These are phyloP conservation scores for Synodontis membranacea DNA, from an alignment of 2,113 vertebrate species.

Conservation along the genomic window DNA sequence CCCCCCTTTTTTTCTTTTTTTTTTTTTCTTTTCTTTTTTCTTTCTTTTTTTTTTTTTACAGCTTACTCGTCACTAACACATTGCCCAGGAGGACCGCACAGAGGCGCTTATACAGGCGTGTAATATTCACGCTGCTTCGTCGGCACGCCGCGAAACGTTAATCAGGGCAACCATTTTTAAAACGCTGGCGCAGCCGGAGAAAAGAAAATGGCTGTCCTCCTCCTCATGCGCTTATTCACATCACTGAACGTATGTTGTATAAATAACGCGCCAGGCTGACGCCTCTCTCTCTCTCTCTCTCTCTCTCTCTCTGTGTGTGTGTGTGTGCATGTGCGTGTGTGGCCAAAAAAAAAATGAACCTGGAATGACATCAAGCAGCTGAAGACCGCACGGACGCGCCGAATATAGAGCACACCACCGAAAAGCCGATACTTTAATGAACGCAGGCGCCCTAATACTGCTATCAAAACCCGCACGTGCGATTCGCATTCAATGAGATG, in stretches of 20 bases:
- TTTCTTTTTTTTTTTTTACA: not conserved
- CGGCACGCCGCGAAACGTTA: slow-evolving; percentile 12
- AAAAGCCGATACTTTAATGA: not conserved
- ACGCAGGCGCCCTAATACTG: too few species aligned
- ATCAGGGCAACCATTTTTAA: slow-evolving; percentile 48
- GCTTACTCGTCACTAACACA: not conserved
- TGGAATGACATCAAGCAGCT: slow-evolving; percentile 35
- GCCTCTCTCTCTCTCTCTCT: too few species aligned
- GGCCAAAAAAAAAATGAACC: slow-evolving; percentile 18
- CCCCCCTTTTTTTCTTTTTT: too few species aligned
- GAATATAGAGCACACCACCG: not conserved
- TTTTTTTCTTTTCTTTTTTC: too few species aligned
- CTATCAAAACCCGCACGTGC: not conserved
- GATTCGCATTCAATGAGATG: not conserved
- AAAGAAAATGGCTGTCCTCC: slow-evolving; percentile 51
- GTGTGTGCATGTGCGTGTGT: not conserved
- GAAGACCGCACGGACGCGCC: slow-evolving; percentile 17
- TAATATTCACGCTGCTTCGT: not conserved
- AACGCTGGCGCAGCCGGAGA: slow-evolving; percentile 30
- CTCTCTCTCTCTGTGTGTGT: not conserved
- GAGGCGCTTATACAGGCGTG: not conserved
- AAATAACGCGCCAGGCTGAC: slow-evolving; percentile 36
- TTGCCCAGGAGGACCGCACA: not conserved
- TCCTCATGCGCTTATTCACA: slow-evolving; percentile 25
- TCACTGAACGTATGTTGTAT: slow-evolving; percentile 13